phyloP scores from a whole-genome alignment of 1,140 invertebrate species.

The Cotesia chilonis region DNA sequence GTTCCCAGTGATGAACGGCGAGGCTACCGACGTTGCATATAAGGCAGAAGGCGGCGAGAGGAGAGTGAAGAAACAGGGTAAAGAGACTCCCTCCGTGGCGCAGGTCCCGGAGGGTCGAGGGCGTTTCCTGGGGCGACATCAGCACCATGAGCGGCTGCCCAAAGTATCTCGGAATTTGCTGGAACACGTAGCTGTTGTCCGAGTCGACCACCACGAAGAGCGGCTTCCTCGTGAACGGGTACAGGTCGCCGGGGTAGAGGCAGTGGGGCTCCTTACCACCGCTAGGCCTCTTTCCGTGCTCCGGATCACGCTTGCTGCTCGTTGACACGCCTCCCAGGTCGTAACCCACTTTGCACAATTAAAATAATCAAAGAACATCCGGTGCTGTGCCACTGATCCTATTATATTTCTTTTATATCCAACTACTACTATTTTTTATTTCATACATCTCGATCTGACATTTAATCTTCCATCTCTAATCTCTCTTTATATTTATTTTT shows the following conservation, averaged over 20 bases:
- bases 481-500: too few species aligned
- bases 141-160: slow-evolving; percentile 94
- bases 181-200: slow-evolving; percentile 94
- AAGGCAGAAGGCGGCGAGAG: slow-evolving; percentile 91
- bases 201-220: slow-evolving; percentile 94
- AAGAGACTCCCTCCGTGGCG: slow-evolving; percentile 93
- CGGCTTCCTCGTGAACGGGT: slow-evolving; percentile 90
- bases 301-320: slow-evolving; percentile 80
- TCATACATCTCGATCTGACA: too few species aligned
- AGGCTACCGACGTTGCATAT: slow-evolving; percentile 89
- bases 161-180: slow-evolving; percentile 91
- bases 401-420: neutral
- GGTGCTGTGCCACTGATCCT: slow-evolving; percentile 17
- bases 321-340: slow-evolving; percentile 92
- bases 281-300: slow-evolving; percentile 72
- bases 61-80: slow-evolving; percentile 94
- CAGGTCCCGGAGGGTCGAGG: slow-evolving; percentile 85
- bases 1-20: slow-evolving; percentile 88
- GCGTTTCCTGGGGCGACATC: slow-evolving; percentile 92
- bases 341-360: slow-evolving; percentile 78
- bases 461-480: too few species aligned
- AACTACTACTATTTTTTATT: too few species aligned
- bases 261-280: slow-evolving; percentile 84
- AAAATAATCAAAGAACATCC: slow-evolving; percentile 39
- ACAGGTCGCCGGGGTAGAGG: slow-evolving; percentile 92